Base-by-base conservation (phyloP, 92 coral and sea anemone species). In the Blastomussa wellsi region DNA sequence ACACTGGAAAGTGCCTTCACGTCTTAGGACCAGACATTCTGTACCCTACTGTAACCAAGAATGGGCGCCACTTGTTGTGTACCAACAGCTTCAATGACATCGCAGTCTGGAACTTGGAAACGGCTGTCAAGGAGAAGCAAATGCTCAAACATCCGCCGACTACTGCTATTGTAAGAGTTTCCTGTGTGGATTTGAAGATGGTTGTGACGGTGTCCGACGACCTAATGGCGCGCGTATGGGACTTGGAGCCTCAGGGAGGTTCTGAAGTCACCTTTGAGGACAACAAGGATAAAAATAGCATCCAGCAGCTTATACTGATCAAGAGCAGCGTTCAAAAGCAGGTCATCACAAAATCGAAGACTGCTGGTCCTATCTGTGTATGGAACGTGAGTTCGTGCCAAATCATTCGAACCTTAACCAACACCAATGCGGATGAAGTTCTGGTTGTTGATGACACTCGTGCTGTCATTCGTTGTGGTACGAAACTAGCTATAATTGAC, bases 371-470 rank as follows among this genome's bases (percentile, higher is more conserved):
- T 44, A 97, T 97, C 66, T 93, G 97, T 42, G 99, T 97, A 9
- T 97, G 99, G 99, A 95, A 97, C 90, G 80, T 95, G 85, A 87
- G 95, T 80, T 91, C 95, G 26, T 97, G 99, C 80, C 97, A 93
- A 64, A 82, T 95, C 39, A 94, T 97, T 89, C 94, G 99, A 82
- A 91, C 96, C 26, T 90, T 97, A 72, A 88, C 82, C 53, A 98
- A 98, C 41, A 93, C 97, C 74, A 92, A 95, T 79, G 97, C 99
- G 1, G 99, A 97, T 82, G 99, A 97, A 53, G 84, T 95, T 32
- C 84, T 97, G 2, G 99, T 97, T 29, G 98, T 97, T 6, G 99
- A 97, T 86, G 99, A 97, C 65, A 97, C 98, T 36, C 95, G 99
- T n/a, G 99, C 98, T 38, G 99, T 97, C 12, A 83, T 97, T 14